Base-by-base conservation (phyloP, 2,797 vertebrate genomes). In the Labeo calbasu region DNA sequence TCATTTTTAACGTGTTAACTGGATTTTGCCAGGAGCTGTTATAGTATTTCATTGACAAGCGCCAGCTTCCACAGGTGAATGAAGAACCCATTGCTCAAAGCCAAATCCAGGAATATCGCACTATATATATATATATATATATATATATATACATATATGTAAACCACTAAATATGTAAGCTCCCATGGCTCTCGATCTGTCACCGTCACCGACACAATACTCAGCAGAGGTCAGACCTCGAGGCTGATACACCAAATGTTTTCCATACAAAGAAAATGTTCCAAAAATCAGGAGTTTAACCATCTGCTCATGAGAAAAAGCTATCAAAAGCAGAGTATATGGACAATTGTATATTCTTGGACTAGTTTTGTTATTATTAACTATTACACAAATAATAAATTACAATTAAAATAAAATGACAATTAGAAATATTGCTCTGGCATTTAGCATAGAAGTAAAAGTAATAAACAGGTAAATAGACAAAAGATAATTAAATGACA, bases 1-100 rank as follows among this genome's bases (percentile, higher is more conserved):
- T 55, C 2, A 48, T 46, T 71, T 72, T 81, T 59, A 12, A 81
- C n/a, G 8, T 32, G 55, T 82, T 73, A 72, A 73, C 43, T 82
- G 80, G 80, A 82, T 72, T 82, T 82, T n/a, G 69, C 69, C 40
- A n/a, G 19, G 3, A 72, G 80, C 69, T 57, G 11, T 73, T 73
- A 48, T 82, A 23, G 43, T 25, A 36, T 19, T 82, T 50, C 19
- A 81, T 72, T 57, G 36, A 70, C 55, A 28, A 32, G 55, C 36
- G 21, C 50, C 40, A 72, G 51, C 66, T 32, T 61, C 3, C 23
- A 78, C 28, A 46, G 57, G 14, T 40, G 14, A 68, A 70, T 40
- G 21, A 68, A 28, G 21, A 69, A 55, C 21, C 9, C 3, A 59
- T 40, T n/a, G 51, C 72, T n/a, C 14, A 57, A 57, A 59, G 78